These are phyloP conservation scores for Mesodorylaimus sp. DNA, from an alignment of 2,888 invertebrate species.

Conservation along the genomic window DNA sequence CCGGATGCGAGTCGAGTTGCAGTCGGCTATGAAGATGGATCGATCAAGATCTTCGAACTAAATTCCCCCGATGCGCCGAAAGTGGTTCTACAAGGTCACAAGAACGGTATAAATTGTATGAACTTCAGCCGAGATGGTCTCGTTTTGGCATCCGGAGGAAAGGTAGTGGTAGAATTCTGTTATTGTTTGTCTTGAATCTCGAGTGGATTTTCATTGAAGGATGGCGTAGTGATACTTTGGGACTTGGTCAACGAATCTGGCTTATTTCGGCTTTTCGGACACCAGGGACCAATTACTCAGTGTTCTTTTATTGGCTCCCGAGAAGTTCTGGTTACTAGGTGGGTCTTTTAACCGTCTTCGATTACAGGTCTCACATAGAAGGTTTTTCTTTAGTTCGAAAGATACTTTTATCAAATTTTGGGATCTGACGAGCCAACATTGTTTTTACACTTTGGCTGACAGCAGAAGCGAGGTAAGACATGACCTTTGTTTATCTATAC, in stretches of 20 bases:
- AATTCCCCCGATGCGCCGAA: conserved; percentile 39
- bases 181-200: neutral
- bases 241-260: conserved; percentile 82
- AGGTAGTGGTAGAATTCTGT: conserved; percentile 38
- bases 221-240: conserved; percentile 81
- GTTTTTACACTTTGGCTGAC: conserved; percentile 80
- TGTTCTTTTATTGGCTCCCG: conserved; percentile 30
- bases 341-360: neutral
- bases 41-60: conserved; percentile 56
- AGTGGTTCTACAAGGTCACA: conserved; percentile 59
- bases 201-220: conserved; percentile 35
- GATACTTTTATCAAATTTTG: conserved; percentile 91
- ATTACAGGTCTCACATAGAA: neutral
- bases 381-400: conserved; percentile 43
- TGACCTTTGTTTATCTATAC: neutral
- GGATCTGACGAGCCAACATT: conserved; percentile 83
- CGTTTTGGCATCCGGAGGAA: conserved; percentile 67
- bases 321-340: conserved; percentile 35
- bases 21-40: conserved; percentile 76
- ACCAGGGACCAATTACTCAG: conserved; percentile 71
- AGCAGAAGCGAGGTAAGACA: conserved; percentile 41
- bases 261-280: conserved; percentile 66
- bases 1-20: conserved; percentile 57
- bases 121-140: conserved; percentile 65
- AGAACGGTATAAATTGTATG: conserved; percentile 57